Conservation (phyloP, 2,113 vertebrate genomes). For the Casuarius casuarius region DNA sequence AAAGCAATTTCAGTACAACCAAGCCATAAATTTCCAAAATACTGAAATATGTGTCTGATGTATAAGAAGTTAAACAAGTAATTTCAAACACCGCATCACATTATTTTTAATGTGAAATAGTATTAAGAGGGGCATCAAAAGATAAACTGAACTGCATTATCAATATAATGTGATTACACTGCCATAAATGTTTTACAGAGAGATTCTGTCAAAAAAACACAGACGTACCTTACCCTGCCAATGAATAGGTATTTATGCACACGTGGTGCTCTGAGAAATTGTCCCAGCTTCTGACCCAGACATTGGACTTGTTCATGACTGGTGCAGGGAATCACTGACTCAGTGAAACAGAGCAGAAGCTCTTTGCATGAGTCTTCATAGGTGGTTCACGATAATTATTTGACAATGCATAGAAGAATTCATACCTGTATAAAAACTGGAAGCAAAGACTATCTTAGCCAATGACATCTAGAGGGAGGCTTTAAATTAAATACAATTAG, state of each 20-base stretch:
- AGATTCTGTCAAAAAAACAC: neutral
- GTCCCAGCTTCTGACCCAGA: neutral
- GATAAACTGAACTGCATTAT: neutral
- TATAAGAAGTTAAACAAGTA: neutral
- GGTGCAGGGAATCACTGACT: neutral
- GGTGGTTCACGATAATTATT: neutral
- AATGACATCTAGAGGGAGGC: neutral
- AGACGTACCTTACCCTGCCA: neutral
- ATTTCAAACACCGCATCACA: neutral
- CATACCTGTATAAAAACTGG: neutral
- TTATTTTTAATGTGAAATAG: neutral
- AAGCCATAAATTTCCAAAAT: neutral
- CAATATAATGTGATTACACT: neutral
- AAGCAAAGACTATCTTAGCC: neutral
- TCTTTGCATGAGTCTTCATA: neutral
- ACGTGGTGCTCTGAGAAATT: neutral
- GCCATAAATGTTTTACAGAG: neutral
- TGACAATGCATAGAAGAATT: neutral
- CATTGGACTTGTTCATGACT: neutral
- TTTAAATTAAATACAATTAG: neutral
- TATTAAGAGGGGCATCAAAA: neutral
- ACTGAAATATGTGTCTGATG: neutral
- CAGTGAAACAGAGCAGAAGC: neutral
- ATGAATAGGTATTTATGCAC: neutral
- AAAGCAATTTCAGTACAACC: neutral